Evolutionary conservation across 2,888 invertebrate species (phyloP).

Genomic region (Hirtodrosophila alboralis): DNA sequence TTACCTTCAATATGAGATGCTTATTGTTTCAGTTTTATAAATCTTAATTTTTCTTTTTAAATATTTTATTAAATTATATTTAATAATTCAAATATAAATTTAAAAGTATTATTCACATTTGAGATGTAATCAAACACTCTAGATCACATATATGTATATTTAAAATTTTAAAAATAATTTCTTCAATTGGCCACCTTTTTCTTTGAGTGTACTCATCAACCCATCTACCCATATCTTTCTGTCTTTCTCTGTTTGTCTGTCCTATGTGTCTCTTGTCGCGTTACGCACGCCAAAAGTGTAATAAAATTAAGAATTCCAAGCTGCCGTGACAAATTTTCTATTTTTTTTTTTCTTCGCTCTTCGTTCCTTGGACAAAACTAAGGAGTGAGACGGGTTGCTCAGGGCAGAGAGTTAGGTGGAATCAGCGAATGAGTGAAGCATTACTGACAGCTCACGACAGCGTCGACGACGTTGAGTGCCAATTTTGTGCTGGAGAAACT

Average conservation of each 20-base stretch:
- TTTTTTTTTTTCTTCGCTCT: conserved; percentile 13
- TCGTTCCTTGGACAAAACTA: conserved; percentile 20
- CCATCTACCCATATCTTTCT: conserved; percentile 11
- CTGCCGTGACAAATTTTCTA: conserved; percentile 81
- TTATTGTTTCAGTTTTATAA: too few relatives aligned
- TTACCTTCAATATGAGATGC: too few relatives aligned
- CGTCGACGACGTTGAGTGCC: conserved; percentile 69
- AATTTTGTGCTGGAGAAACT: conserved; percentile 65
- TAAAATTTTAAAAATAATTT: too few relatives aligned
- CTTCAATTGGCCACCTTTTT: too few relatives aligned
- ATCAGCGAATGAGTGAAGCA: conserved; percentile 60
- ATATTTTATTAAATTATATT: too few relatives aligned
- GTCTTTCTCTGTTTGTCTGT: conserved; percentile 32
- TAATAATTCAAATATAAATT: too few relatives aligned
- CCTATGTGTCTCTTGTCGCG: conserved; percentile 55
- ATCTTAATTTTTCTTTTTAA: too few relatives aligned
- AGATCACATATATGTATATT: too few relatives aligned
- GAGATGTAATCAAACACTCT: too few relatives aligned
- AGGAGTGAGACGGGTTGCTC: conserved; percentile 12
- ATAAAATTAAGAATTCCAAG: conserved; percentile 82
- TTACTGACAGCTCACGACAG: conserved; percentile 65
- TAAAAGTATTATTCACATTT: too few relatives aligned
- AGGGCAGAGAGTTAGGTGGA: conserved; percentile 1
- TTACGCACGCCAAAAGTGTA: conserved; percentile 71
- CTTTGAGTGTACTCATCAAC: conserved; percentile 6